Evolutionary conservation across 35 echinoderm and acorn worm species (phyloP), one percentile per base, ranked within the genome.

Genomic region (Nesometra sesokonis): DNA sequence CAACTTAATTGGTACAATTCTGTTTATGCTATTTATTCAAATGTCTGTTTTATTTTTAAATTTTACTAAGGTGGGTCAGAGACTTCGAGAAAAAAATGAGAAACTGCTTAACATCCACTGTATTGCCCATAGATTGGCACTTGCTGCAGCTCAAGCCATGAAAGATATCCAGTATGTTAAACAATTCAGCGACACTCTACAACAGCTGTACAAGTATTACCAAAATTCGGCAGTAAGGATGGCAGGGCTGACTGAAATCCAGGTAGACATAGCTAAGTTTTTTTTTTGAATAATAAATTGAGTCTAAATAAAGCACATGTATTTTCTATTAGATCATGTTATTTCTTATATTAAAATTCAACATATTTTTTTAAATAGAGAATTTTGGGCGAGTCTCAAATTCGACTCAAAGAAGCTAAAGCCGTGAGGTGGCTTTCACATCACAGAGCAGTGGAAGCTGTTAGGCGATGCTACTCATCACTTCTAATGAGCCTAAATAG

Each of bases 381-480:
- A 5, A 78, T 78, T 9, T 32, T 78, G 27, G 77, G 77, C 27
- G 77, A 78, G 5, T 32, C 77, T 5, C 33, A 88, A 32, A n/a
- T 80, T 9, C 77, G 78, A 81, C 32, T 78, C 27, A 78, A 78
- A 32, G 77, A 78, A 78, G 77, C 77, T 32, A 78, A 78, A 78
- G 77, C 77, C 4, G 77, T 78, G 3, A 78, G 77, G 32, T 78
- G 77, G 77, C 32, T 78, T 30, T 78, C 77, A 30, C 77, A 78
- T 32, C 77, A 78, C 8, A 78, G 23, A 78, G 77, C 77, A 78
- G 77, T 78, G 27, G 77, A 78, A 27, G 32, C 77, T 30, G 27
- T 78, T 29, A 5, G 32, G 5, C 27, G 77, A 32, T 78, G 32
- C 27, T 32, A 30, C 27, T 32, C 77, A 8, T 29, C 77, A 30